Conservation (phyloP, 2,113 vertebrate genomes). For the Balaenoptera acutorostrata region DNA sequence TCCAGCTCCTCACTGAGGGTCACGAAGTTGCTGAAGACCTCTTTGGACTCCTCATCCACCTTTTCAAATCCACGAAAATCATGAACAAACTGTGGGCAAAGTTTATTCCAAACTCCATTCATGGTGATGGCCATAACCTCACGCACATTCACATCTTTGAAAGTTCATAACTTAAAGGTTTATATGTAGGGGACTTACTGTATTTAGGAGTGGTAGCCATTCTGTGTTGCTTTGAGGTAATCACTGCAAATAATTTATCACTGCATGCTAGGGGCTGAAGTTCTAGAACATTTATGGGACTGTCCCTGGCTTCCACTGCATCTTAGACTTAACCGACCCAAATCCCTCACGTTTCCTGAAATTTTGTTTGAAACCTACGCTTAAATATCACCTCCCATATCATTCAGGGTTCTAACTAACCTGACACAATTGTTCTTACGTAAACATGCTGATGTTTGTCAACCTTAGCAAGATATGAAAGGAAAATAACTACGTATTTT, state of each 20-base stretch:
- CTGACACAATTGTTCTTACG: neutral
- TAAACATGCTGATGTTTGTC: neutral
- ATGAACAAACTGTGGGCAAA: too few species aligned
- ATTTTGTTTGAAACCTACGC: neutral
- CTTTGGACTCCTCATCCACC: too few species aligned
- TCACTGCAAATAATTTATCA: neutral
- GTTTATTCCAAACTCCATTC: too few species aligned
- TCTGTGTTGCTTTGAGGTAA: neutral
- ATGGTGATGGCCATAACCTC: too few species aligned
- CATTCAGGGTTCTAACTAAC: neutral
- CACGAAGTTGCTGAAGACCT: too few species aligned
- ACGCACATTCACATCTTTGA: too few species aligned
- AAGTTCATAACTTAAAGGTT: too few species aligned
- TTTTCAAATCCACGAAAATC: too few species aligned
- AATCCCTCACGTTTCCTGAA: neutral
- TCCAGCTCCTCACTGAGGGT: too few species aligned
- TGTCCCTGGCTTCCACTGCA: neutral
- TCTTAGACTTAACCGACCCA: neutral
- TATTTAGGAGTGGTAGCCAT: neutral
- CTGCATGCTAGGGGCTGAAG: neutral
- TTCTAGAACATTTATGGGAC: neutral
- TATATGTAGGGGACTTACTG: too few species aligned
- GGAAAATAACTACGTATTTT: neutral
- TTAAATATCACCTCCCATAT: neutral
- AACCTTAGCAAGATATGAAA: neutral